These are phyloP conservation scores for Ferrisia virgata DNA, from an alignment of 2,888 invertebrate genomes.

Conservation along the genomic window DNA sequence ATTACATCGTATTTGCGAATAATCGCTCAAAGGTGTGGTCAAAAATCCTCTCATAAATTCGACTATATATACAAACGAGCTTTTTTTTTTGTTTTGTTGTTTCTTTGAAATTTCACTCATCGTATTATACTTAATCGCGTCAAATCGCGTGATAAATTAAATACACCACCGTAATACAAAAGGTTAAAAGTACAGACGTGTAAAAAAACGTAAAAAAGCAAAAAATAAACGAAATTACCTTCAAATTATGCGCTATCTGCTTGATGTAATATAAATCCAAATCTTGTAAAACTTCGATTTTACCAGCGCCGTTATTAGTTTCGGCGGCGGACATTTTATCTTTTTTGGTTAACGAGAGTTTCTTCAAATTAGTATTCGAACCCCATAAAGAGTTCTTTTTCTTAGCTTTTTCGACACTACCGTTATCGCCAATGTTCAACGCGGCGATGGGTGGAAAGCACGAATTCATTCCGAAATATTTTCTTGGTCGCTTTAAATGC, in stretches of 20 bases:
- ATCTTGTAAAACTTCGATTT: constrained; percentile 58
- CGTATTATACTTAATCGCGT: neutral
- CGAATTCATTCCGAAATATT: constrained; percentile 54
- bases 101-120: constrained; percentile 1
- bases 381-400: constrained; percentile 32
- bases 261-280: constrained; percentile 59
- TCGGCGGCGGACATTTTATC: neutral
- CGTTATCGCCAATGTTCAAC: constrained; percentile 54
- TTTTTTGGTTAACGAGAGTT: neutral
- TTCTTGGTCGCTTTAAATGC: neutral
- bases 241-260: constrained; percentile 59
- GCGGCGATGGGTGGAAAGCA: constrained; percentile 57
- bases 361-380: constrained; percentile 20
- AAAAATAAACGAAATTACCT: constrained; percentile 55
- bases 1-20: neutral
- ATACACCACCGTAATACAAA: no score
- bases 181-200: no score
- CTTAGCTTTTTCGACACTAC: constrained; percentile 11
- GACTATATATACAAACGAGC: neutral
- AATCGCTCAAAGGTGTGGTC: neutral
- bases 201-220: no score
- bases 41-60: neutral
- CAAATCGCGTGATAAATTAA: no score
- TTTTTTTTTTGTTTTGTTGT: neutral
- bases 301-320: constrained; percentile 50